phyloP scores from a whole-genome alignment of 1,140 invertebrate genomes.

The Monochamus saltuarius region DNA sequence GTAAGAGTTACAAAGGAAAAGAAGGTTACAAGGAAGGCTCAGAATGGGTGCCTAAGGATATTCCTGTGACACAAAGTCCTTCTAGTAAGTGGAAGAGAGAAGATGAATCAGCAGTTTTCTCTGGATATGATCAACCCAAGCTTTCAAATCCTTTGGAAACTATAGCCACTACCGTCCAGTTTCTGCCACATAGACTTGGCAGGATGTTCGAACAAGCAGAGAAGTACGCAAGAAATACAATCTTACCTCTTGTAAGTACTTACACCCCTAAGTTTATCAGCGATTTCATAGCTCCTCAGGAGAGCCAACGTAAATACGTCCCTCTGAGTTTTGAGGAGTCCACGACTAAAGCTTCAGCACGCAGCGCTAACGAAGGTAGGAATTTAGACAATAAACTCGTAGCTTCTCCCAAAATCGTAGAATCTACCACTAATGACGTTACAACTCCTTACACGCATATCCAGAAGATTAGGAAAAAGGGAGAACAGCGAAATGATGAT shows the following conservation, averaged over 20 bases:
- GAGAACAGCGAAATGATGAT: slow-evolving; percentile 10
- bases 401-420: slow-evolving; percentile 2
- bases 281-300: slow-evolving; percentile 45
- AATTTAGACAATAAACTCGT: slow-evolving; percentile 14
- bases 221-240: slow-evolving; percentile 72
- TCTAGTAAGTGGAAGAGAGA: slow-evolving; percentile 45
- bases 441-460: slow-evolving; percentile 41
- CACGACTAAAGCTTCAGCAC: not conserved
- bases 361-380: slow-evolving; percentile 4
- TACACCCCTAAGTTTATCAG: slow-evolving; percentile 66
- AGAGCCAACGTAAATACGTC: slow-evolving; percentile 40
- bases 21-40: not conserved
- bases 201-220: slow-evolving; percentile 78
- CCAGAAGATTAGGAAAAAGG: slow-evolving; percentile 42
- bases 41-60: slow-evolving; percentile 34
- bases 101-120: slow-evolving; percentile 35
- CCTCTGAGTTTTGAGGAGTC: slow-evolving; percentile 41
- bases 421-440: not conserved
- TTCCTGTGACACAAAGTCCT: slow-evolving; percentile 20
- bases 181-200: slow-evolving; percentile 72
- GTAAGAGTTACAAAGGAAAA: slow-evolving; percentile 1
- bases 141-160: slow-evolving; percentile 42
- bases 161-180: slow-evolving; percentile 69
- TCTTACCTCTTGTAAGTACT: slow-evolving; percentile 72
- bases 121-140: not conserved